Evolutionary conservation across 2,113 vertebrate species (phyloP).

Genomic region (Furnarius figulus): DNA sequence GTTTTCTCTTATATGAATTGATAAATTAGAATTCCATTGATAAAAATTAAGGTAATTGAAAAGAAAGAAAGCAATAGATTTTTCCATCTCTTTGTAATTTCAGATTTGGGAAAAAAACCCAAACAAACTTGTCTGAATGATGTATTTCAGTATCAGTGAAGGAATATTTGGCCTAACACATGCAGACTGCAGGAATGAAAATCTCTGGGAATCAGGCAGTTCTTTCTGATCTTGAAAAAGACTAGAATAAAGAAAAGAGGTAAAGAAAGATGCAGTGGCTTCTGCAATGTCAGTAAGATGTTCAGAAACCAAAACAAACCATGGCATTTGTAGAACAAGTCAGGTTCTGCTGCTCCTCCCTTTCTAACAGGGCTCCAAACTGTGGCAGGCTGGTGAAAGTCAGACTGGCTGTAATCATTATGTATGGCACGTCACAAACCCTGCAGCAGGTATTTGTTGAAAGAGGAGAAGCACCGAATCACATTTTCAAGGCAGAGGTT

Average conservation of each 20-base stretch:
- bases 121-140: background rate
- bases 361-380: background rate
- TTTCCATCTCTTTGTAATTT: background rate
- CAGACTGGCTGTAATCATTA: background rate
- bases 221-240: background rate
- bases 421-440: background rate
- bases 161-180: background rate
- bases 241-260: background rate
- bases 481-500: background rate
- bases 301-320: background rate
- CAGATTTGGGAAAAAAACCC: background rate
- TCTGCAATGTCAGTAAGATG: background rate
- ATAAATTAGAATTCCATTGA: background rate
- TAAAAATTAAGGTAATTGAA: background rate
- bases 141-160: background rate
- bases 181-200: background rate
- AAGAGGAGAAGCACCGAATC: background rate
- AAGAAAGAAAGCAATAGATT: background rate
- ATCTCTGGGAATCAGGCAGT: background rate
- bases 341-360: background rate
- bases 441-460: background rate
- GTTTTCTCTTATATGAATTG: background rate
- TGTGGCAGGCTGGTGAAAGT: background rate
- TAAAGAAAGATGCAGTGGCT: background rate
- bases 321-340: background rate